Evolutionary conservation across 1,140 invertebrate genomes (phyloP).

Genomic region (Triops cancriformis): DNA sequence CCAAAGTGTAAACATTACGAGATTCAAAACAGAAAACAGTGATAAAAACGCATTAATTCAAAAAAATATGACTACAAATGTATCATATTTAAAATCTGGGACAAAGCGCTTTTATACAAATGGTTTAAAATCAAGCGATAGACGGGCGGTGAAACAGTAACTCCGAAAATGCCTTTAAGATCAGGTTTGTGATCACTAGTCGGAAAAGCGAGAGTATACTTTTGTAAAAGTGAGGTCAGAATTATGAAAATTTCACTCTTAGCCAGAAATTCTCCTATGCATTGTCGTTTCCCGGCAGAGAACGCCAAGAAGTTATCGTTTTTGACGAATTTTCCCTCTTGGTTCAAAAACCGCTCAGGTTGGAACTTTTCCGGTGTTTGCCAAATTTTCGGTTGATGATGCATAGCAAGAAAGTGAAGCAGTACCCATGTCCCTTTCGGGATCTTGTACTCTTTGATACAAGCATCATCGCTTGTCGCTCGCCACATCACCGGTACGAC

Average conservation of each 20-base stretch:
- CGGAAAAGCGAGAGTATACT: conserved; percentile 15
- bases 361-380: conserved; percentile 37
- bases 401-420: conserved; percentile 37
- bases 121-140: neutral
- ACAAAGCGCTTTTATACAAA: neutral
- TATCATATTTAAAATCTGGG: too few species aligned
- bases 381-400: conserved; percentile 38
- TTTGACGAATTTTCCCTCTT: conserved; percentile 33
- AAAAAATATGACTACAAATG: too few species aligned
- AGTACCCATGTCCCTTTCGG: conserved; percentile 37
- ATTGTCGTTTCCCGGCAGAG: conserved; percentile 26
- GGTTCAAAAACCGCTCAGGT: conserved; percentile 36
- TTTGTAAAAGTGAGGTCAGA: conserved; percentile 19
- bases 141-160: neutral
- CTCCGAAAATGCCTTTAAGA: conserved; percentile 7
- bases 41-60: too few species aligned
- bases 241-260: conserved; percentile 17
- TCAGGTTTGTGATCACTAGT: neutral
- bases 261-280: conserved; percentile 21
- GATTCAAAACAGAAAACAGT: too few species aligned
- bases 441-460: conserved; percentile 33
- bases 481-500: conserved; percentile 25
- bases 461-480: neutral
- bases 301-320: conserved; percentile 36
- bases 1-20: too few species aligned